Base-by-base conservation (phyloP, 2,797 vertebrate species). In the Malacoraja senta region DNA sequence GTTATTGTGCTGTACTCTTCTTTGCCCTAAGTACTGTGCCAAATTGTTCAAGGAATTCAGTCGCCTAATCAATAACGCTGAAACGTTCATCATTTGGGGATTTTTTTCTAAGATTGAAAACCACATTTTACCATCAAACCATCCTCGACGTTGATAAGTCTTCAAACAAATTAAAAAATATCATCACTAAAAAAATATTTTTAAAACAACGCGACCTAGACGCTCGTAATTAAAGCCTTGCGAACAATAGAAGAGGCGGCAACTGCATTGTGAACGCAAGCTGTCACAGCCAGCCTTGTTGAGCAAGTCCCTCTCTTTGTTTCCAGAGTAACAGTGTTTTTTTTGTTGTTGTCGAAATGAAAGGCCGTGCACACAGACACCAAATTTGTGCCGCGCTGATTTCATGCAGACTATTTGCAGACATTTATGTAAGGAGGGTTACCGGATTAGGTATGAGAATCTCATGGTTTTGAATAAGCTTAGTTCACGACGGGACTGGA, bases 261-360 rank as follows among this genome's bases (percentile, higher is more conserved):
- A 88, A 88, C n/a, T 68, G 15, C 61, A 88, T 8, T 19, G 19
- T 88, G 21, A 88, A 65, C 19, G n/a, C 61, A 9, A 68, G 58
- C n/a, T 88, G 61, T 35, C 35, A 19, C 9, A 88, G 84, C 61
- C 32, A 68, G 61, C 32, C 61, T 68, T 35, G 15, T 38, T 79
- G 7, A 79, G 35, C 38, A 79, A 38, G 17, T 79, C 32, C 2
- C 32, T 35, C 35, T 35, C 8, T 88, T 88, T 88, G 84, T 88
- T 88, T 88, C 84, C 84, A 88, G 17, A 88, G 84, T 63, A 88
- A 88, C 84, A 35, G 84, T 68, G 19, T 68, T 65, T 68, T 15
- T 53, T 53, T 53, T 53, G 44, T 53, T 53, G 44, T 65, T 68
- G 63, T 35, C 68, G 84, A 88, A 88, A 65, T 32, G 1, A 68